A percentile compares a stretch with the other conserved stretches of the same genome.
These are phyloP conservation scores for Schizopygopsis pylzovi DNA, from an alignment of 2,797 vertebrate species.

Conservation along the genomic window DNA sequence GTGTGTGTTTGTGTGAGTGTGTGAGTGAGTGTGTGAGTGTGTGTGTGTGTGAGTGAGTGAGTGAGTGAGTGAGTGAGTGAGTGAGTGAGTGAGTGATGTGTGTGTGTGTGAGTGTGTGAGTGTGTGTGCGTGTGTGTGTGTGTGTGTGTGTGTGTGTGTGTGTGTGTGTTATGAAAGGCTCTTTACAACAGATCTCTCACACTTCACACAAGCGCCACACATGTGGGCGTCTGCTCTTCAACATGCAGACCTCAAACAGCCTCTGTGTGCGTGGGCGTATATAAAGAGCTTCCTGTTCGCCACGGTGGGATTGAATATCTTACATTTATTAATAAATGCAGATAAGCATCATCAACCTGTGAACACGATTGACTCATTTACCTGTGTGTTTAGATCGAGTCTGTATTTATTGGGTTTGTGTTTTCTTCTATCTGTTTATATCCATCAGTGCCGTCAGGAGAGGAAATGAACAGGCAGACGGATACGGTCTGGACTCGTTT, in stretches of 20 bases:
- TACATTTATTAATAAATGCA: slow-evolving; percentile 12
- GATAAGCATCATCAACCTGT: slow-evolving; percentile 8
- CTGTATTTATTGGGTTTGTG: not conserved
- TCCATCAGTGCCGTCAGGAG: not conserved
- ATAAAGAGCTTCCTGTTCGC: not conserved
- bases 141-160: slow-evolving; percentile 6
- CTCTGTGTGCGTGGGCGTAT: not conserved
- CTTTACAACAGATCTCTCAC: slow-evolving; percentile 18
- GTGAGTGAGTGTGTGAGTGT: no score
- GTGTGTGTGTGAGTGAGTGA: no score
- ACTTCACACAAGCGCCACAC: slow-evolving; percentile 30
- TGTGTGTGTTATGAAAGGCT: slow-evolving; percentile 11
- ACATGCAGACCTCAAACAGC: slow-evolving; percentile 9
- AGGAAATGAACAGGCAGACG: slow-evolving; percentile 27
- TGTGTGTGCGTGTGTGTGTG: no score
- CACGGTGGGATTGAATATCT: not conserved
- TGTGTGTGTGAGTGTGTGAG: no score
- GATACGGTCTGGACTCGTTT: slow-evolving; percentile 17
- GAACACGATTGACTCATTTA: not conserved
- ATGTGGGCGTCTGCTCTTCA: slow-evolving; percentile 23
- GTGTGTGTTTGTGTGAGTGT: no score
- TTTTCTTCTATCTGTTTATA: not conserved
- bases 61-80: no score
- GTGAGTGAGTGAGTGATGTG: no score
- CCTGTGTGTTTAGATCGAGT: not conserved